These are phyloP conservation scores for Hippopotamyrus pictus DNA, from an alignment of 2,797 vertebrate species.

Conservation along the genomic window DNA sequence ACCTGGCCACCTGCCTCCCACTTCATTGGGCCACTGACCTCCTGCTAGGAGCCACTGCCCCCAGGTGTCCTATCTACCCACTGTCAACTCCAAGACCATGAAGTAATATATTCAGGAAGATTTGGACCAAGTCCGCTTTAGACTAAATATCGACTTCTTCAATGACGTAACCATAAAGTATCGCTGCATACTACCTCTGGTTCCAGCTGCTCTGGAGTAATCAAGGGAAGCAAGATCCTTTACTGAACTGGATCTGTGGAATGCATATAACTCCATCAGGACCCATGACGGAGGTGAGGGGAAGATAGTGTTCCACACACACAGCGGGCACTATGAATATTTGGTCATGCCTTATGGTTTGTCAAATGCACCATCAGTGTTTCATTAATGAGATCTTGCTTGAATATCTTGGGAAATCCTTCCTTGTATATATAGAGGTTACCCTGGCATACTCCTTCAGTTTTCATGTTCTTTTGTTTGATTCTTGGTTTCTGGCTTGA, in stretches of 20 bases:
- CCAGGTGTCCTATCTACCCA: background rate
- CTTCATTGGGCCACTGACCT: background rate
- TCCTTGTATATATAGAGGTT: background rate
- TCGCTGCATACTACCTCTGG: background rate
- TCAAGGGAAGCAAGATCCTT: background rate
- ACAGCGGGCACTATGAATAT: background rate
- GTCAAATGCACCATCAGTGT: background rate
- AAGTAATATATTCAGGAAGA: background rate
- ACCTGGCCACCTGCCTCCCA: background rate
- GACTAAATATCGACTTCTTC: background rate
- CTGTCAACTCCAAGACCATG: background rate
- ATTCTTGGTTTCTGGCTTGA: background rate
- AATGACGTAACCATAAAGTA: background rate
- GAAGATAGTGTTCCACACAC: background rate
- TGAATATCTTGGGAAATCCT: background rate
- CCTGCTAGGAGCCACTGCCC: background rate
- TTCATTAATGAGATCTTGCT: background rate
- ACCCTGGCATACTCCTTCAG: background rate
- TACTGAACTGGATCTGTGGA: background rate
- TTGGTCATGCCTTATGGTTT: background rate
- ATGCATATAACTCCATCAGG: background rate
- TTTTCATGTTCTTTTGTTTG: background rate
- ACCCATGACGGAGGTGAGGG: background rate
- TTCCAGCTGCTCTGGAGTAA: background rate
- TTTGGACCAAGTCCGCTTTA: background rate